A percentile compares a stretch with the other conserved stretches of the same genome.
phyloP scores from a whole-genome alignment of 2,888 invertebrate genomes.

The Hypolimnas misippus region DNA sequence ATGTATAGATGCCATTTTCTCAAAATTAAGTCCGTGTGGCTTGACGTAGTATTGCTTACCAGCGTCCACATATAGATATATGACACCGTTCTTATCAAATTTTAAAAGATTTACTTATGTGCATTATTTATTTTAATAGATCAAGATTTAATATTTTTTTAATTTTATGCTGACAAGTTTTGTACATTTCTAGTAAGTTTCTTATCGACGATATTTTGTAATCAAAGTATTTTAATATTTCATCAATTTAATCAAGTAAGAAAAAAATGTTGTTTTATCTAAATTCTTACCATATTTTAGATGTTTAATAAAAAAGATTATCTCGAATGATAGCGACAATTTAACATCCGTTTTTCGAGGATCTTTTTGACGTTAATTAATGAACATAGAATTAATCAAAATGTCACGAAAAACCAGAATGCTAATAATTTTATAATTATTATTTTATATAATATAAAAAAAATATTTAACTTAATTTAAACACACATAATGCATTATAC shows the following conservation, averaged over 20 bases:
- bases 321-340: background rate
- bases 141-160: background rate
- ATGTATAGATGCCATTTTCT: too few species aligned
- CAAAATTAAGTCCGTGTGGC: too few species aligned
- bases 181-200: background rate
- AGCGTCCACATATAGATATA: too few species aligned
- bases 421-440: constrained; percentile 18
- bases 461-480: background rate
- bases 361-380: background rate
- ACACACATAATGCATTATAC: too few species aligned
- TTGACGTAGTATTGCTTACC: too few species aligned
- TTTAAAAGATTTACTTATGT: too few species aligned
- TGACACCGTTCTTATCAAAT: too few species aligned
- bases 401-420: constrained; percentile 15
- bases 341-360: background rate
- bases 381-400: background rate
- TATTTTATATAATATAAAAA: background rate
- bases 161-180: background rate
- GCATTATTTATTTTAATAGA: background rate
- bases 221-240: too few species aligned
- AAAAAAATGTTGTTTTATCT: too few species aligned
- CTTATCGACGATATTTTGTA: background rate
- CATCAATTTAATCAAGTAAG: too few species aligned
- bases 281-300: background rate
- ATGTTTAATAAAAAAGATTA: background rate